Evolutionary conservation across 2,888 invertebrate species (phyloP).

Genomic region (Cremastobaeus sp.): DNA sequence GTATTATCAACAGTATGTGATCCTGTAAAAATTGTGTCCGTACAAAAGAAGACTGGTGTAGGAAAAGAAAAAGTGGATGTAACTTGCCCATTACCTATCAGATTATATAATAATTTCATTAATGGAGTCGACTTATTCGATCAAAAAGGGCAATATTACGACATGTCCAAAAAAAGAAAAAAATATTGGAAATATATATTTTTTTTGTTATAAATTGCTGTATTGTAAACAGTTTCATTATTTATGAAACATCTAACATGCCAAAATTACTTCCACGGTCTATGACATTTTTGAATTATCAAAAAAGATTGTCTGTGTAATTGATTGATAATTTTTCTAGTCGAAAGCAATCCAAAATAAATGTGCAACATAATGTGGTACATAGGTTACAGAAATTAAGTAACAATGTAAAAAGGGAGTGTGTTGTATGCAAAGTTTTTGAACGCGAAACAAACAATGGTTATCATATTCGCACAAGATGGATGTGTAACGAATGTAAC

Average conservation of each 20-base stretch:
- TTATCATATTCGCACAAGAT: no score
- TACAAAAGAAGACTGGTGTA: not conserved
- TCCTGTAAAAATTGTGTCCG: not conserved
- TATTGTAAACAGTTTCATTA: not conserved
- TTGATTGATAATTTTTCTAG: not conserved
- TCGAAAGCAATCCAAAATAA: no score
- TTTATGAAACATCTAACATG: not conserved
- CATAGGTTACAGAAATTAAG: no score
- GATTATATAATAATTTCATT: not conserved
- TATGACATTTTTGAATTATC: not conserved
- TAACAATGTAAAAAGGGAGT: no score
- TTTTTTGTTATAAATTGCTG: not conserved
- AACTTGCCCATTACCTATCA: not conserved
- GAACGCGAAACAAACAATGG: no score
- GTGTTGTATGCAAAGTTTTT: no score
- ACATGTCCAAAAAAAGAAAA: not conserved
- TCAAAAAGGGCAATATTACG: not conserved
- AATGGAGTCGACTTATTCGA: not conserved
- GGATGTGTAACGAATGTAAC: no score
- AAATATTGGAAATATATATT: not conserved
- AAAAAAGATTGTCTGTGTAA: not conserved
- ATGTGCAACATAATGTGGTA: no score
- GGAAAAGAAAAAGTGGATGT: not conserved
- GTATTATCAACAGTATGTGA: not conserved
- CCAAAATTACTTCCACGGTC: not conserved